Evolutionary conservation across 2,113 vertebrate genomes (phyloP), one percentile per base, ranked within the genome.

Genomic region (Cettia cetti): DNA sequence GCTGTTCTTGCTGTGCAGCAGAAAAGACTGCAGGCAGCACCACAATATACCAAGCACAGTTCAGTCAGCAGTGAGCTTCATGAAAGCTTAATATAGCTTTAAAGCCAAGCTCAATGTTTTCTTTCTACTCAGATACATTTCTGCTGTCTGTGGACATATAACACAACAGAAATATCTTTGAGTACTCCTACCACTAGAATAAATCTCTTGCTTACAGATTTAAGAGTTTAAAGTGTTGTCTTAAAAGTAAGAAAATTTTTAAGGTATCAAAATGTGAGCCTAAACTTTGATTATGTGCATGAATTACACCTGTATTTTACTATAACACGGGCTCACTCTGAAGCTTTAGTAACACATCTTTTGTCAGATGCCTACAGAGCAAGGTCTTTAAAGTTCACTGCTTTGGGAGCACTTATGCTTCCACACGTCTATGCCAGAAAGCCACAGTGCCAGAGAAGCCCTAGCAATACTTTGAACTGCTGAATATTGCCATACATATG

Each of bases 31-130:
- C 6, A 52, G 42, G 82, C 75, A 89, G 84, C 78, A 81, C 54
- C 63, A 77, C 7, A 1, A 75, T 37, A 66, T 0, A 85, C 50
- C 42, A 74, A 87, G 61, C 63, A 45, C 4, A 44, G 35, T 40
- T 89, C 82, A 65, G 54, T 28, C 69, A 93, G 82, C 54, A 71
- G 59, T 1, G 5, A 92, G 84, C 65, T 94, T 92, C 80, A 75
- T 27, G 44, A 16, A 95, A 84, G 59, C 80, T 76, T 78, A 92
- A 96, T 45, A 72, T 0, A 52, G 85, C 82, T 90, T 88, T 86
- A 95, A 94, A 95, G 92, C 91, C 92, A 94, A 81, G 77, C 64
- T 91, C 76, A 72, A 53, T 71, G 56, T 86, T 92, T 91, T 74
- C 52, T 63, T 95, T 93, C 65, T 64, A 24, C 70, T 76, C 39